Evolutionary conservation across 2,888 invertebrate species (phyloP).

Genomic region (Buathra laborator): DNA sequence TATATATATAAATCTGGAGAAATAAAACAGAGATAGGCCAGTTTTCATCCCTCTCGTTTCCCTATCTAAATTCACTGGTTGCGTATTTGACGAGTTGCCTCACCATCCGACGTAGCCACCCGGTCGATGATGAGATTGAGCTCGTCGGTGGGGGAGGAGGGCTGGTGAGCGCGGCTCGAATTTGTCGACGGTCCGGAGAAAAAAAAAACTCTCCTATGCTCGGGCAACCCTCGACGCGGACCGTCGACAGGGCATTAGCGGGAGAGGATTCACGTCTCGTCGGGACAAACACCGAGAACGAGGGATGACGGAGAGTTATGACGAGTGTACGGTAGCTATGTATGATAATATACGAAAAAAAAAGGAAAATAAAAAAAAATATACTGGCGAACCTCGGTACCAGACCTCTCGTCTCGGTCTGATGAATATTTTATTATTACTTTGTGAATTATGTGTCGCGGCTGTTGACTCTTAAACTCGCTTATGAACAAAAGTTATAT

Average conservation of each 20-base stretch:
- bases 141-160: slow-evolving; percentile 1
- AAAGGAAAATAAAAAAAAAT: not conserved
- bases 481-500: not conserved
- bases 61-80: slow-evolving; percentile 56
- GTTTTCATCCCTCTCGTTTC: slow-evolving; percentile 54
- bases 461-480: not conserved
- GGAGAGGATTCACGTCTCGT: slow-evolving; percentile 69
- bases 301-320: slow-evolving; percentile 69
- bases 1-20: not conserved
- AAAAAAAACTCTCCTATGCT: slow-evolving; percentile 46
- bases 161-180: slow-evolving; percentile 57
- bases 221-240: slow-evolving; percentile 59
- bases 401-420: not conserved
- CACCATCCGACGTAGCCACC: slow-evolving; percentile 29
- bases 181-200: slow-evolving; percentile 69
- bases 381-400: not conserved
- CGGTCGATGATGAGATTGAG: slow-evolving; percentile 60
- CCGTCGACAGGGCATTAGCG: slow-evolving; percentile 74
- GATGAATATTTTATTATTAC: slow-evolving; percentile 5
- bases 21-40: slow-evolving; percentile 9
- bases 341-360: slow-evolving; percentile 28
- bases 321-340: slow-evolving; percentile 49
- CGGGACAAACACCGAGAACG: slow-evolving; percentile 21
- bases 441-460: not conserved
- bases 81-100: slow-evolving; percentile 54